phyloP scores from a whole-genome alignment of 2,113 vertebrate species.

The Apistogramma diplotaenia region DNA sequence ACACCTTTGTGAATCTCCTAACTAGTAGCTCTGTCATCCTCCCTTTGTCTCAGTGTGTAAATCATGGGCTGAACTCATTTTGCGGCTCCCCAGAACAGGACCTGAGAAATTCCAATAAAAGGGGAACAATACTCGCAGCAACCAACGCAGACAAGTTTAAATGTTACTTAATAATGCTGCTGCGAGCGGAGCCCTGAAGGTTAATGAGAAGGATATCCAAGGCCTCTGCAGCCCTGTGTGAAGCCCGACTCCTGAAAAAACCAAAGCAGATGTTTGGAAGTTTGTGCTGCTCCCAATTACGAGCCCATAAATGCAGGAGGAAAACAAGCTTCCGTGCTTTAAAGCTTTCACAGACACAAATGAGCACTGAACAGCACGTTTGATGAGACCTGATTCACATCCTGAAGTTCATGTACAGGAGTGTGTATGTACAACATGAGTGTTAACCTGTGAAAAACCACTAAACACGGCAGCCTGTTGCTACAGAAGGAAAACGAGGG shows the following conservation, averaged over 20 bases:
- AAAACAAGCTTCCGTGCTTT: constrained; percentile 49
- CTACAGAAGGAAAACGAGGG: constrained; percentile 30
- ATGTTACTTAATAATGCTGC: constrained; percentile 50
- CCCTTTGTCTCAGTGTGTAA: neutral
- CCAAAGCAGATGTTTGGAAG: constrained; percentile 60
- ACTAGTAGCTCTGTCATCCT: neutral
- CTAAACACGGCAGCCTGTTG: constrained; percentile 13
- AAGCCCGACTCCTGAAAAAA: constrained; percentile 44
- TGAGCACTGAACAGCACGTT: neutral
- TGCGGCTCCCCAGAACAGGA: neutral
- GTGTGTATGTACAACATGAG: neutral
- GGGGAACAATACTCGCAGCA: constrained; percentile 20
- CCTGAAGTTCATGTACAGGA: neutral
- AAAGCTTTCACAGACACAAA: constrained; percentile 41
- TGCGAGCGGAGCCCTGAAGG: constrained; percentile 44
- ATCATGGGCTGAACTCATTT: neutral
- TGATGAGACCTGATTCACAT: neutral
- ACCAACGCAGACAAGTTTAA: constrained; percentile 40
- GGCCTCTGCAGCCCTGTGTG: constrained; percentile 10
- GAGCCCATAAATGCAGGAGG: constrained; percentile 52
- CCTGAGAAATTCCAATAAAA: constrained; percentile 57
- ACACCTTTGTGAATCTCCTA: neutral
- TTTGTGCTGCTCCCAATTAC: constrained; percentile 47
- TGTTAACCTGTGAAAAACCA: constrained; percentile 21
- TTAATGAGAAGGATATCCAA: constrained; percentile 51